A percentile compares a stretch with the other conserved stretches of the same genome.
These are phyloP conservation scores for Papilio aristodemus DNA, from an alignment of 1,140 invertebrate genomes.

Conservation along the genomic window DNA sequence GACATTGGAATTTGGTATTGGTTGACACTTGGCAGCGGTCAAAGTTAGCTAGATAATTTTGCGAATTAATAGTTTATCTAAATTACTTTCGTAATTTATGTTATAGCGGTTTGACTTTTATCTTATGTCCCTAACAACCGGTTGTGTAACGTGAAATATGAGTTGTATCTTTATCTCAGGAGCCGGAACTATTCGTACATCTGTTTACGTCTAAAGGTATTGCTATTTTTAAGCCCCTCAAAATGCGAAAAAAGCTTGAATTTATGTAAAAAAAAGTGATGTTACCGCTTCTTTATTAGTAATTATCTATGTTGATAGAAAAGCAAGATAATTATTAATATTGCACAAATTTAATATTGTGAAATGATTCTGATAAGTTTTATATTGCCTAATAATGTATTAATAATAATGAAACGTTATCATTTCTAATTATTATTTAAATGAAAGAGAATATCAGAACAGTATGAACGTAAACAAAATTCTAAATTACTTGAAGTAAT, in stretches of 20 bases:
- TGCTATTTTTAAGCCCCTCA: slow-evolving; percentile 23
- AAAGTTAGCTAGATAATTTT: slow-evolving; percentile 21
- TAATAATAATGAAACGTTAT: not conserved
- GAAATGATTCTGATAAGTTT: slow-evolving; percentile 8
- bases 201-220: slow-evolving; percentile 71
- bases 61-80: slow-evolving; percentile 14
- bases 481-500: not conserved
- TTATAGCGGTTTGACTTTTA: slow-evolving; percentile 28
- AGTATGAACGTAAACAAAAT: not conserved
- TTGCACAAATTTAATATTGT: not conserved
- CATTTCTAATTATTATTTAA: not conserved
- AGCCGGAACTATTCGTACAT: slow-evolving; percentile 44
- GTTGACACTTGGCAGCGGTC: slow-evolving; percentile 1
- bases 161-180: slow-evolving; percentile 36
- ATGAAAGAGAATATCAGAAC: not conserved
- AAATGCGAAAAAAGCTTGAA: not conserved
- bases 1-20: not conserved
- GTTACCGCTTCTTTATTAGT: too few species aligned
- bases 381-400: not conserved
- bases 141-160: slow-evolving; percentile 52
- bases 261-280: not conserved
- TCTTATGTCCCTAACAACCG: slow-evolving; percentile 41
- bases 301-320: too few species aligned
- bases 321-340: too few species aligned
- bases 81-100: slow-evolving; percentile 29